Conservation (phyloP, 1,140 invertebrate species). For the Drosophila neocordata region DNA sequence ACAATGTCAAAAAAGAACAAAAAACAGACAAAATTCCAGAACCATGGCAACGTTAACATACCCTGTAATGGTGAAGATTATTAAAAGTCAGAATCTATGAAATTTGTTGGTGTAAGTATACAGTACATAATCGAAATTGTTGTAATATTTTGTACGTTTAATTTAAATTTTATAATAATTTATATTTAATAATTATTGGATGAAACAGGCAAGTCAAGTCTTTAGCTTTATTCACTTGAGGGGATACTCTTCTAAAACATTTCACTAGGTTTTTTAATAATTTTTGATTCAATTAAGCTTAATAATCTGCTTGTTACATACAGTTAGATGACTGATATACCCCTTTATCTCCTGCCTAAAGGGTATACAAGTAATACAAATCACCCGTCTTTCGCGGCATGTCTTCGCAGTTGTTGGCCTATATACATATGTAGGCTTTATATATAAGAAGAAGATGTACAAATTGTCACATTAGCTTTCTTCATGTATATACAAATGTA, state of each 20-base stretch:
- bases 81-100: no score
- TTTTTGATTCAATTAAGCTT: no score
- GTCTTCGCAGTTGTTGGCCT: constrained; percentile 18
- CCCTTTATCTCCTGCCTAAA: neutral
- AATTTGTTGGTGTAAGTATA: no score
- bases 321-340: neutral
- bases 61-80: neutral
- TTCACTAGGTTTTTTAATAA: no score
- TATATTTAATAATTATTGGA: no score
- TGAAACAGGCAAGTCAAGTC: no score
- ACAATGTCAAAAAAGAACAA: neutral
- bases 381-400: constrained; percentile 21
- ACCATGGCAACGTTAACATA: neutral
- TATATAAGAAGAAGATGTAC: neutral
- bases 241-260: no score
- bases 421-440: constrained; percentile 21
- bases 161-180: no score
- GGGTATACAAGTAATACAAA: neutral
- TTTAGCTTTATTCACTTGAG: no score
- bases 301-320: no score
- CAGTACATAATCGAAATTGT: no score
- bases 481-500: neutral
- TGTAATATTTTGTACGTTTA: no score
- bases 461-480: constrained; percentile 5
- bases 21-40: neutral